Base-by-base conservation (phyloP, 2,888 invertebrate genomes). In the Drosophila paucipuncta region DNA sequence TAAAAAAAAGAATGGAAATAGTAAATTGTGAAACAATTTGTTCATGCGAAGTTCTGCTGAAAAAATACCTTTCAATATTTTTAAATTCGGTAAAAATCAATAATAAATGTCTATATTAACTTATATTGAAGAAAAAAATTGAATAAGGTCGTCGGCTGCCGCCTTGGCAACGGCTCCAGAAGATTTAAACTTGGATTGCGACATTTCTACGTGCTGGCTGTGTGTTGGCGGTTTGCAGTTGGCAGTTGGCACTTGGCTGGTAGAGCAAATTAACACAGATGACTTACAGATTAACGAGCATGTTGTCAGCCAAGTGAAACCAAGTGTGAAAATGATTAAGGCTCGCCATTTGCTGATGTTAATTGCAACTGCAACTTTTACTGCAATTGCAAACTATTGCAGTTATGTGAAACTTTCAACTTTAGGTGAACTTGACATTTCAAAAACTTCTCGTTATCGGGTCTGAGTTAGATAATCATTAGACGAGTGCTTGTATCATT, bases 271-370 rank as follows among this genome's bases (percentile, higher is more conserved):
- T 74, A 86, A 72, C 71, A 57, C 89, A 86, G 71, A 86, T 75
- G 76, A 62, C 80, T 80, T 47, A 68, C 64, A 81, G 82, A 86
- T 82, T 82, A 80, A 68, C 72, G 70, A 68, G 66, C 68, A 57
- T 65, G 68, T 68, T 68, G 75, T 33, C 79, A 68, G 82, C 77
- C 77, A 82, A 82, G 78, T 73, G 76, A 74, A 66, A 64, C 80
- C 66, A 78, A 83, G 80, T 76, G 83, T 82, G 71, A 80, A 83
- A 80, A 82, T 75, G 80, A 82, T 82, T 82, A 80, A 82, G 72
- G 76, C 55, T 62, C 62, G 53, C 53, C 50, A 55, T 58, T 67
- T 65, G 41, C 55, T 37, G 43, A 47, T 54, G 53, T 52, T 61
- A n/a, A 47, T 41, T 39, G 57, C 39, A 39, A 57, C 39, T 68